Percentiles rank a stretch among this genome's conserved stretches.
phyloP scores from a whole-genome alignment of 1,140 invertebrate genomes.

The Lethrus apterus region DNA sequence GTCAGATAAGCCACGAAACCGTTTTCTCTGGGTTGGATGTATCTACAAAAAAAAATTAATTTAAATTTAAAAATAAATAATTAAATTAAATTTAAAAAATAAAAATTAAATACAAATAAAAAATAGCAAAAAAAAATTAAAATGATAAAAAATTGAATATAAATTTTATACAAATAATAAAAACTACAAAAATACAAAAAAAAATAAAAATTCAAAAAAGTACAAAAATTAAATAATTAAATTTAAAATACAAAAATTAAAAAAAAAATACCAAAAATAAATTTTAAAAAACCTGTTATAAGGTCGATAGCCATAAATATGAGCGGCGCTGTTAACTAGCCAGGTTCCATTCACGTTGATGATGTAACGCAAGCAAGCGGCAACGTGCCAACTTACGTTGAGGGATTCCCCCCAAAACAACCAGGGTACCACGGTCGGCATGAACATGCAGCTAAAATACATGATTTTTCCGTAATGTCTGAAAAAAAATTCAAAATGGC shows the following conservation, averaged over 20 bases:
- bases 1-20: conserved; percentile 45
- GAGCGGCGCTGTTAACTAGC: conserved; percentile 82
- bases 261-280: conserved; percentile 24
- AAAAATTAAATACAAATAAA: no score
- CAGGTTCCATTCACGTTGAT: conserved; percentile 73
- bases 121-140: no score
- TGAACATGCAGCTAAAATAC: conserved; percentile 64
- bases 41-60: conserved; percentile 38
- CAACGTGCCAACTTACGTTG: conserved; percentile 41
- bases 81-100: background rate
- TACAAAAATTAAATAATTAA: background rate
- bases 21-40: conserved; percentile 51
- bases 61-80: background rate
- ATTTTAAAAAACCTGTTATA: conserved; percentile 61
- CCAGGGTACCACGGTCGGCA: conserved; percentile 47
- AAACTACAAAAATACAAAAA: no score
- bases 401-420: conserved; percentile 47
- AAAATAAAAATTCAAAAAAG: background rate
- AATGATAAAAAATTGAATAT: no score
- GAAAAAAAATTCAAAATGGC: conserved; percentile 15
- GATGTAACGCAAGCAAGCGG: conserved; percentile 52
- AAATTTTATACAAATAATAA: no score
- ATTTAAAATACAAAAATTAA: background rate
- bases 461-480: conserved; percentile 68
- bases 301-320: conserved; percentile 63